Conservation (phyloP, 1,140 invertebrate species). For the Tetramorium simillimum region DNA sequence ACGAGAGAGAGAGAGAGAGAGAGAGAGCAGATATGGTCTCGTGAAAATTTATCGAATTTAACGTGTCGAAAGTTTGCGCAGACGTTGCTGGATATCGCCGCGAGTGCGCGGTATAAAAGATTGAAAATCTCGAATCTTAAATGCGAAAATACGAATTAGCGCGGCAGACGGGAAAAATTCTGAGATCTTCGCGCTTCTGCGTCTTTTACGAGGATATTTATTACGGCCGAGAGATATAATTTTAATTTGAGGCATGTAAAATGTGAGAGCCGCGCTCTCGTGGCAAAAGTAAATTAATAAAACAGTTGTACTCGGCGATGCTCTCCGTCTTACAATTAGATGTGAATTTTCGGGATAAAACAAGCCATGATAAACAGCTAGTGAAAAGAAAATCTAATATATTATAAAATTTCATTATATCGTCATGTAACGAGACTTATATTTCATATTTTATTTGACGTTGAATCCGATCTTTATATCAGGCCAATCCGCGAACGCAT, state of each 20-base stretch:
- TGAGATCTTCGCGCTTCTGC: not conserved
- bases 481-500: not conserved
- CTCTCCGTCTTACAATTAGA: not conserved
- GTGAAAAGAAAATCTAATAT: too few species aligned
- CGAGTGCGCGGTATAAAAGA: slow-evolving; percentile 36
- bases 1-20: not conserved
- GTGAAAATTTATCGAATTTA: slow-evolving; percentile 30
- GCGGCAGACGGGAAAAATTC: slow-evolving; percentile 28
- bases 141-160: slow-evolving; percentile 49
- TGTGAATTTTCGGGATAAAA: not conserved
- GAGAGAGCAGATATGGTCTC: not conserved
- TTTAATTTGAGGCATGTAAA: slow-evolving; percentile 36
- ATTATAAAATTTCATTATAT: not conserved
- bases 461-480: not conserved
- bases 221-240: not conserved
- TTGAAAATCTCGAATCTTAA: slow-evolving; percentile 23
- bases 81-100: slow-evolving; percentile 23
- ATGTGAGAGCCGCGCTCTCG: not conserved
- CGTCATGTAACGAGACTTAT: not conserved
- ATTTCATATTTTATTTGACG: not conserved
- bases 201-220: slow-evolving; percentile 21
- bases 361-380: not conserved
- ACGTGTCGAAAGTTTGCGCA: slow-evolving; percentile 41
- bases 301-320: not conserved
- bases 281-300: not conserved